Evolutionary conservation across 2,113 vertebrate species (phyloP).

Genomic region (Oxyura jamaicensis): DNA sequence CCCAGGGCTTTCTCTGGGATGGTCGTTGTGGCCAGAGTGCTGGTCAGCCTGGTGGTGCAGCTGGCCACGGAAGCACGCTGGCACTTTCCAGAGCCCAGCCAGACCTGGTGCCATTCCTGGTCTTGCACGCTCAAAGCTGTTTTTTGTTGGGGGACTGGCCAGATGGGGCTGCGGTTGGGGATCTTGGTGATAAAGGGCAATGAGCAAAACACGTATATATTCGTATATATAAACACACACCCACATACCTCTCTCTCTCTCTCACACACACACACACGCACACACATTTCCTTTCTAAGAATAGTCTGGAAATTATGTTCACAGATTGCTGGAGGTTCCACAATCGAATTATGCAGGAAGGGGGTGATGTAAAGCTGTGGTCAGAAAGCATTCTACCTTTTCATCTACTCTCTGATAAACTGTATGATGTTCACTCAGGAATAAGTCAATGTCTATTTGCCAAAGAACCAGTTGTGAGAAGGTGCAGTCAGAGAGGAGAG

Average conservation of each 20-base stretch:
- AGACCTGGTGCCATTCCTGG: neutral
- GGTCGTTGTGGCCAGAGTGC: neutral
- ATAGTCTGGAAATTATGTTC: neutral
- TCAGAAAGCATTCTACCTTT: neutral
- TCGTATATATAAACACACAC: neutral
- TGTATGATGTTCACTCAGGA: neutral
- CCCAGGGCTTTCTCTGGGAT: neutral
- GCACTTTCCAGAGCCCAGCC: neutral
- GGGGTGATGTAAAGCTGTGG: neutral
- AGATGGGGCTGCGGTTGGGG: neutral
- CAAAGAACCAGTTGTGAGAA: neutral
- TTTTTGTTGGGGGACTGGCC: neutral
- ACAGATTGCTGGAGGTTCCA: neutral
- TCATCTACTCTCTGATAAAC: neutral
- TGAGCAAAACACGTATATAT: neutral
- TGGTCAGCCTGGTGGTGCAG: neutral
- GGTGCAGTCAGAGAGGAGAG: neutral
- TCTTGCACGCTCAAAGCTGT: accelerated
- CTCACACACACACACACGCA: neutral
- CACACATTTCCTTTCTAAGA: neutral
- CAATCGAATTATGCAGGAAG: neutral
- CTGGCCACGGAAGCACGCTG: neutral
- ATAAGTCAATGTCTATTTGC: neutral
- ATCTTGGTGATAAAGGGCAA: neutral
- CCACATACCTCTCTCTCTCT: neutral